These are phyloP conservation scores for Nyleta sp. DNA, from an alignment of 2,888 invertebrate species.

Conservation along the genomic window DNA sequence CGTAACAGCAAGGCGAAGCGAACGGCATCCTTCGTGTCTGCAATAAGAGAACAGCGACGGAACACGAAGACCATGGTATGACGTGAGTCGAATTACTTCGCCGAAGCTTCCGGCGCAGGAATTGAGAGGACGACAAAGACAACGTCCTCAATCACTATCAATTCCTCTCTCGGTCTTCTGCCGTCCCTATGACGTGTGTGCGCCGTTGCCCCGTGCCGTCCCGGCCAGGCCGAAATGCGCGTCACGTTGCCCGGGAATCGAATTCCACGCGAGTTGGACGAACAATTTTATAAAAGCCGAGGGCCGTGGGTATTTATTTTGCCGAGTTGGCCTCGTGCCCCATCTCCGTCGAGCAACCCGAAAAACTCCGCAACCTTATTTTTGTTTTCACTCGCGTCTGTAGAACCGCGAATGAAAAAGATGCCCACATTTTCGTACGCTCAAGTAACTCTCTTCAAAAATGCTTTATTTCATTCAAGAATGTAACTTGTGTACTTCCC, in stretches of 20 bases:
- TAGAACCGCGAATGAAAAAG: no score
- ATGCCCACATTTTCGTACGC: no score
- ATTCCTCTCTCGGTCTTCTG: slow-evolving; percentile 13
- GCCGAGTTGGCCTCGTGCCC: slow-evolving; percentile 25
- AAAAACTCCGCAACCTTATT: background rate
- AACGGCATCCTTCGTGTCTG: slow-evolving; percentile 46
- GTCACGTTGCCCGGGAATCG: slow-evolving; percentile 48
- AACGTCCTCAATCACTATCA: slow-evolving; percentile 42
- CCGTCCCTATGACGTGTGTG: slow-evolving; percentile 25
- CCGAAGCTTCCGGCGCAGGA: slow-evolving; percentile 49
- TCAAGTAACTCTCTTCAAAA: no score
- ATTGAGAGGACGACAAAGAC: slow-evolving; percentile 55
- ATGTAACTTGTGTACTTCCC: no score
- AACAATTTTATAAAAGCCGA: slow-evolving; percentile 34
- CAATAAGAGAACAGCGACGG: slow-evolving; percentile 52
- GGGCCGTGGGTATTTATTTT: slow-evolving; percentile 29
- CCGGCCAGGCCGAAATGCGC: slow-evolving; percentile 32
- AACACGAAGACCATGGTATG: slow-evolving; percentile 40
- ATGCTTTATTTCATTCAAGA: no score
- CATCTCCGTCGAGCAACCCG: slow-evolving; percentile 13
- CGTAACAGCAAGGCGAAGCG: slow-evolving; percentile 45
- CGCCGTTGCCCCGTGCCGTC: slow-evolving; percentile 8
- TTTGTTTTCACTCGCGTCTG: background rate
- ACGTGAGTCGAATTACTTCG: slow-evolving; percentile 60
- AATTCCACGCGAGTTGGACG: slow-evolving; percentile 44